Conservation (phyloP, 2,888 invertebrate species). For the Mallateleia sp. region DNA sequence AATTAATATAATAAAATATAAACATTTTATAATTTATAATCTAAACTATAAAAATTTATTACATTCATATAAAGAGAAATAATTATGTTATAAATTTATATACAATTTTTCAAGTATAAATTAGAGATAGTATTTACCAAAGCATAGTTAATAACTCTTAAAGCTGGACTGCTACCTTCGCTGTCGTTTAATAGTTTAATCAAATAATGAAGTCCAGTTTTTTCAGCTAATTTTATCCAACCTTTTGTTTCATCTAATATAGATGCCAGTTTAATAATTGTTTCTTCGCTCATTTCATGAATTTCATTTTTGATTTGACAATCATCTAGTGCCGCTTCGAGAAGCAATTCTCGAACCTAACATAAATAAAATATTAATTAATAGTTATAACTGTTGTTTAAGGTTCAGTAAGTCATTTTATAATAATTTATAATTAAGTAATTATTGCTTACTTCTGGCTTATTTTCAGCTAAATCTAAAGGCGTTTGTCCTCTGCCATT, state of each 20-base stretch:
- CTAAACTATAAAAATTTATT: no score
- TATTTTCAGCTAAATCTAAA: slow-evolving; percentile 87
- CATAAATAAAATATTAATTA: neutral
- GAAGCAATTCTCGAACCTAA: slow-evolving; percentile 35
- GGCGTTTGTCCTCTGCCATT: no score
- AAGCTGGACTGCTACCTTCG: slow-evolving; percentile 90
- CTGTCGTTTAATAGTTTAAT: slow-evolving; percentile 90
- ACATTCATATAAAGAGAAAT: no score
- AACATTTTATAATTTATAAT: no score
- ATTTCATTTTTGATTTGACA: slow-evolving; percentile 81
- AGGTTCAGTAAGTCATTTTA: no score
- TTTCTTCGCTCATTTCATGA: slow-evolving; percentile 82
- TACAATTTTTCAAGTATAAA: no score
- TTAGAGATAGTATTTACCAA: slow-evolving; percentile 82
- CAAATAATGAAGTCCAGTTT: slow-evolving; percentile 90
- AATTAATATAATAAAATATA: no score
- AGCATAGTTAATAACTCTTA: slow-evolving; percentile 91
- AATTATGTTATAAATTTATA: no score
- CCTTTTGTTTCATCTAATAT: slow-evolving; percentile 91
- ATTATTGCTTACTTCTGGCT: slow-evolving; percentile 87
- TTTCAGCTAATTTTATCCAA: slow-evolving; percentile 91
- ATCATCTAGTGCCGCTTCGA: slow-evolving; percentile 30
- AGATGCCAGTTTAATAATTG: slow-evolving; percentile 90
- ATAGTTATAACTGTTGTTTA: no score
- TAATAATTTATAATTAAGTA: no score